Evolutionary conservation across 2,113 vertebrate genomes (phyloP).

Genomic region (Dipodomys ordii): DNA sequence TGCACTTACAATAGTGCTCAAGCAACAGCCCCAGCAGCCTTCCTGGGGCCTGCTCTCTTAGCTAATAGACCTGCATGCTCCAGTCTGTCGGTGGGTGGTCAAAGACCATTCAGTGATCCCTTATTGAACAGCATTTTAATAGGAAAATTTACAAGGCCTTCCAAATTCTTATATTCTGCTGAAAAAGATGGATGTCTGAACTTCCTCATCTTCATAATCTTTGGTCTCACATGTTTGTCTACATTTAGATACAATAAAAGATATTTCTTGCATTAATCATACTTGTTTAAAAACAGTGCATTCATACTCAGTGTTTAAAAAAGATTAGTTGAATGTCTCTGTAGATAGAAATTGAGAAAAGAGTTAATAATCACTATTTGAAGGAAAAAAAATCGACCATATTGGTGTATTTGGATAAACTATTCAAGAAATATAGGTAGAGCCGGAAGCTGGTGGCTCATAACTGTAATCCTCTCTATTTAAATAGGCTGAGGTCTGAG

Average conservation of each 20-base stretch:
- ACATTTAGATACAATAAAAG: background rate
- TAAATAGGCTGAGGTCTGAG: too few relatives aligned
- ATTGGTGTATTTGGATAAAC: too few relatives aligned
- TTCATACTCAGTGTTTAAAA: too few relatives aligned
- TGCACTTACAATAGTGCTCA: background rate
- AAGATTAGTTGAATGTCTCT: too few relatives aligned
- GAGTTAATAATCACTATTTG: too few relatives aligned
- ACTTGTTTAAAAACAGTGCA: background rate
- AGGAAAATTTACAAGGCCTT: background rate
- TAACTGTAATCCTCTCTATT: too few relatives aligned
- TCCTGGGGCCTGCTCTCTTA: background rate
- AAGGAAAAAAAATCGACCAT: too few relatives aligned
- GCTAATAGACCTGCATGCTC: background rate
- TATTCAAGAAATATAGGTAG: too few relatives aligned
- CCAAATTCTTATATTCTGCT: background rate
- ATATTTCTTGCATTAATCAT: background rate
- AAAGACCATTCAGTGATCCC: background rate
- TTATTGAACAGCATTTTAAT: background rate
- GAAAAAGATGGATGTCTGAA: background rate
- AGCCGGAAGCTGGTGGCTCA: too few relatives aligned
- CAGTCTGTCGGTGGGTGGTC: background rate
- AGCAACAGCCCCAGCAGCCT: background rate
- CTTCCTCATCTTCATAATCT: background rate
- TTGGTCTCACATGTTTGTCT: background rate
- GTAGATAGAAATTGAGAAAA: too few relatives aligned